A percentile compares a stretch with the other conserved stretches of the same genome.
Conservation (phyloP, 2,797 vertebrate species). For the Gambelia wislizenii region DNA sequence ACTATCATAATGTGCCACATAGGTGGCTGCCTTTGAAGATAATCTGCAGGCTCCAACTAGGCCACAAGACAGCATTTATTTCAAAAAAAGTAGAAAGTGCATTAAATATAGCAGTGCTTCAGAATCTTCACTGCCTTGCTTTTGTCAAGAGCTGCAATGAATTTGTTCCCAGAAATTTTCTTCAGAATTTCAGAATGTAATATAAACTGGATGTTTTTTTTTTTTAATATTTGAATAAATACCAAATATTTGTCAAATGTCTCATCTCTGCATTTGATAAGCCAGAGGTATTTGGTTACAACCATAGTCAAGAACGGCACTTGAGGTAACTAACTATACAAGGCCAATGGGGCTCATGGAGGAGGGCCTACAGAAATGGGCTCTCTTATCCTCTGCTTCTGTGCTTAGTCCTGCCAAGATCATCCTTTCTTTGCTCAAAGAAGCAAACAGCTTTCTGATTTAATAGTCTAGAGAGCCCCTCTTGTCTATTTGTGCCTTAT, state of each 20-base stretch:
- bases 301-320: background rate
- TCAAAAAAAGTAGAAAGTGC: background rate
- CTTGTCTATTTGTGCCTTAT: background rate
- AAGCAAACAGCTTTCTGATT: background rate
- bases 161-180: background rate
- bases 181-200: background rate
- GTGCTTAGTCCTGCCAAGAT: background rate
- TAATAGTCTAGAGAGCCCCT: background rate
- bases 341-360: background rate
- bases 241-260: background rate
- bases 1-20: background rate
- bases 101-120: background rate
- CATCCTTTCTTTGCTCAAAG: background rate
- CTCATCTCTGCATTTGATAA: background rate
- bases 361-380: background rate
- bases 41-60: conserved; percentile 6
- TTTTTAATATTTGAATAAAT: too few relatives aligned
- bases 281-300: background rate
- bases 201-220: background rate
- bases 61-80: background rate
- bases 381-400: background rate
- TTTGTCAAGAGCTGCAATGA: background rate
- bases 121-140: background rate
- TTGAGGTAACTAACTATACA: background rate
- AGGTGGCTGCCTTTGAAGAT: conserved; percentile 28